These are phyloP conservation scores for Antheraea assamensis DNA, from an alignment of 2,888 invertebrate genomes.

Conservation along the genomic window DNA sequence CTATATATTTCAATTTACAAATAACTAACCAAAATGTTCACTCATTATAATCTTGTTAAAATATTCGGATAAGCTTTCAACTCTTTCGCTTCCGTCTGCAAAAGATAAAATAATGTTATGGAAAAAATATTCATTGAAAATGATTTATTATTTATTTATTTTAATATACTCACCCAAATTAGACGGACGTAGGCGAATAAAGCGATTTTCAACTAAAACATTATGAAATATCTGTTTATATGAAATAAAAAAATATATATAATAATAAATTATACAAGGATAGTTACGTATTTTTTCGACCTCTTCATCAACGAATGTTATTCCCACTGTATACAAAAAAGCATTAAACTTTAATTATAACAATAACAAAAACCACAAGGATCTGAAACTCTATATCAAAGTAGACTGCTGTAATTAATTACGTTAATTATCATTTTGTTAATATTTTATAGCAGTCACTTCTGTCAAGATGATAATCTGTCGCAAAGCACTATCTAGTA, in stretches of 20 bases:
- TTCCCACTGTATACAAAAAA: conserved; percentile 43
- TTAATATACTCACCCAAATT: conserved; percentile 34
- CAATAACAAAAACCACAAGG: background rate
- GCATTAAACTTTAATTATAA: conserved; percentile 16
- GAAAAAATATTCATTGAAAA: background rate
- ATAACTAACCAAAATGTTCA: conserved; percentile 34
- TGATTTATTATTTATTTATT: background rate
- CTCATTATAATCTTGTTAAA: conserved; percentile 49
- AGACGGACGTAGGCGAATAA: conserved; percentile 31
- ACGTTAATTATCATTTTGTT: background rate
- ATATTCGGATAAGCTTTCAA: conserved; percentile 53
- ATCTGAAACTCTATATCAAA: background rate
- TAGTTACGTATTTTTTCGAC: conserved; percentile 67
- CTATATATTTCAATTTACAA: background rate
- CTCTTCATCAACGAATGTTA: conserved; percentile 56
- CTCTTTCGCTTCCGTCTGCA: conserved; percentile 21
- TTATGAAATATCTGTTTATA: conserved; percentile 7
- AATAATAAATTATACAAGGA: background rate
- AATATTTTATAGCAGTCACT: background rate
- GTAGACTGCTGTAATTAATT: background rate
- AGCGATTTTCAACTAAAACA: conserved; percentile 48
- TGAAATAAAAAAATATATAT: background rate
- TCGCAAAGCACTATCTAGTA: background rate
- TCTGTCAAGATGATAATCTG: background rate
- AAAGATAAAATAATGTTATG: background rate